Base-by-base conservation (phyloP, 2,113 vertebrate genomes). In the Melanotaenia duboulayi region DNA sequence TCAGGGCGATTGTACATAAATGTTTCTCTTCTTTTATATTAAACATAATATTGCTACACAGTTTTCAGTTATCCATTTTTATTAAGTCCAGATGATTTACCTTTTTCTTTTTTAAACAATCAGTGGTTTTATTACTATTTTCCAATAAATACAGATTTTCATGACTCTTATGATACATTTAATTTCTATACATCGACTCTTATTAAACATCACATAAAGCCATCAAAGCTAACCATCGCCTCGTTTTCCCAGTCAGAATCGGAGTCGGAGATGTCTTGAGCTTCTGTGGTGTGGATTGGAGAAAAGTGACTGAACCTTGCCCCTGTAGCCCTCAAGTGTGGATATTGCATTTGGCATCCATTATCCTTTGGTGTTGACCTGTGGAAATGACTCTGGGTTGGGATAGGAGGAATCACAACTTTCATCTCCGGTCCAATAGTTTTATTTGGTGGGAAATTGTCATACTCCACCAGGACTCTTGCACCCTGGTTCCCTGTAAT, bases 201-300 rank as follows among this genome's bases (percentile, higher is more conserved):
- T 28, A 14, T 42, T 11, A 72, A 25, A 11, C 24, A 42, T 91
- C 74, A 92, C 69, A 94, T 77, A 22, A 92, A 93, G 17, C 73
- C 87, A 8, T 55, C 49, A 67, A 94, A 92, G 8, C 87, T 88
- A 17, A 90, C 92, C 46, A 96, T 90, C 42, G 92, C 90, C 32
- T 92, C 93, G 1, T 85, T 95, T 37, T 97, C 95, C 95, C 96
- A 96, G 16, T 95, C 95, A 0, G 93, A 95, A 72, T 95, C 95
- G 0, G 93, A 94, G 84, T 95, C 94, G 0, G 94, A 92, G 65
- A 92, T 91, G 23, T 95, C 91, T 9, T 84, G 76, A 0, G 39
- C 54, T 61, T 95, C 94, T 2, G 76, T 76, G 48, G 85, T 83
- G 2, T 91, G 90, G 24, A 94, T 81, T 0, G 94, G 91, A 11